Evolutionary conservation across 2,113 vertebrate species (phyloP).

Genomic region (Diadophis punctatus): DNA sequence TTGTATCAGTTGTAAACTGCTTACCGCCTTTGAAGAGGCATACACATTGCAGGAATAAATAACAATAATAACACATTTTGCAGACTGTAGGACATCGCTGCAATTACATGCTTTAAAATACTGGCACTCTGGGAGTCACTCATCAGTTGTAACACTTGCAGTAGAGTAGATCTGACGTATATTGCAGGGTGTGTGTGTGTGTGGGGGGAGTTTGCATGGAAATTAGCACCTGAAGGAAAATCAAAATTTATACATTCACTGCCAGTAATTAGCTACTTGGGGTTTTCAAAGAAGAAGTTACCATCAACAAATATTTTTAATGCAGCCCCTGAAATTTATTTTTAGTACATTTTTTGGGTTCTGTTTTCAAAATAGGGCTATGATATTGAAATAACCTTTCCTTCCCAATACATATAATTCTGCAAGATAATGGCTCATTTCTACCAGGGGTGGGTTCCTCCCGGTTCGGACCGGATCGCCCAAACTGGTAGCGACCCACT

Average conservation of each 20-base stretch:
- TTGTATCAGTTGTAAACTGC: background rate
- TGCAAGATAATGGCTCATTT: background rate
- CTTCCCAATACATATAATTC: conserved; percentile 5
- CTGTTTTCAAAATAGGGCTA: conserved; percentile 9
- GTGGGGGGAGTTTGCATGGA: conserved; percentile 38
- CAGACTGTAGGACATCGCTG: background rate
- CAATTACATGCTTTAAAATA: conserved; percentile 29
- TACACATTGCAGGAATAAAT: background rate
- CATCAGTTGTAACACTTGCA: conserved; percentile 8
- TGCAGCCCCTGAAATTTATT: conserved; percentile 20
- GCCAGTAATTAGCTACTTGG: conserved; percentile 46
- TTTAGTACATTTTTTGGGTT: conserved; percentile 21
- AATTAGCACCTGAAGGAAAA: conserved; percentile 52
- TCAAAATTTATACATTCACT: conserved; percentile 40
- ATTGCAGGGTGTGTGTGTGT: conserved; percentile 56
- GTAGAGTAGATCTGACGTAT: background rate
- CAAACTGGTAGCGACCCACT: too few species aligned
- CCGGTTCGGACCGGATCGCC: too few species aligned
- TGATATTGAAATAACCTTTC: background rate
- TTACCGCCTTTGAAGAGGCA: background rate
- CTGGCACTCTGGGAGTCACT: conserved; percentile 8
- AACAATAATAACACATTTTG: background rate
- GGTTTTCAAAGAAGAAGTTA: conserved; percentile 55
- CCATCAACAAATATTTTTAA: conserved; percentile 49
- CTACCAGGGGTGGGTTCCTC: too few species aligned